A percentile compares a stretch with the other conserved stretches of the same genome.
These are phyloP conservation scores for Himalopsyche anomala DNA, from an alignment of 2,888 invertebrate genomes.

Conservation along the genomic window DNA sequence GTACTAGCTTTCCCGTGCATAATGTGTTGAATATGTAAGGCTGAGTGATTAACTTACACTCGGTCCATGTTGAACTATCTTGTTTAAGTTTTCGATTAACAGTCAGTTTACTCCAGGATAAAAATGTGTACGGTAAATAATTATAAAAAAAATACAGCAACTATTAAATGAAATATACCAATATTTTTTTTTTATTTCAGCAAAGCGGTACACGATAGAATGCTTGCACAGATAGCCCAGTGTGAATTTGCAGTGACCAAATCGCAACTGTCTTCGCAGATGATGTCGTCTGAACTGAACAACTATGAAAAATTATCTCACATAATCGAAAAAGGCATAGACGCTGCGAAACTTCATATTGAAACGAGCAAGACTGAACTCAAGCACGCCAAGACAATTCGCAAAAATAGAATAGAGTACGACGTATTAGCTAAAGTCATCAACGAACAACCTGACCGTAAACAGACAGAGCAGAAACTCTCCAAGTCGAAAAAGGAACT, in stretches of 20 bases:
- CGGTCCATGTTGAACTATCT: too few relatives aligned
- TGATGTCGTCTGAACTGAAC: constrained; percentile 89
- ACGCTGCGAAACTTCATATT: constrained; percentile 87
- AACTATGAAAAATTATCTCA: constrained; percentile 88
- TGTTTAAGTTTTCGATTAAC: too few relatives aligned
- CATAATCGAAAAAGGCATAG: constrained; percentile 87
- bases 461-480: constrained; percentile 84
- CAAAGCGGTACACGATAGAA: constrained; percentile 84
- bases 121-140: too few relatives aligned
- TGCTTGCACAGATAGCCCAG: constrained; percentile 89
- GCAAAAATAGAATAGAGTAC: constrained; percentile 94
- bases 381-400: constrained; percentile 88
- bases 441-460: constrained; percentile 91
- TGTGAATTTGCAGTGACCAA: constrained; percentile 93
- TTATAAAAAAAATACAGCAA: too few relatives aligned
- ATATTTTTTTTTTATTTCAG: constrained; percentile 70
- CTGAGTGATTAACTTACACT: too few relatives aligned
- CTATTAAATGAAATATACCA: background rate
- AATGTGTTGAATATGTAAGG: too few relatives aligned
- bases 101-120: too few relatives aligned
- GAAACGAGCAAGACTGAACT: constrained; percentile 88
- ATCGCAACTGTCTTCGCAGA: constrained; percentile 86
- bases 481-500: constrained; percentile 85
- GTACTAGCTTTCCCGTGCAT: too few relatives aligned
- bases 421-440: constrained; percentile 95